phyloP scores from a whole-genome alignment of 2,113 vertebrate species.

The Gasterosteus aculeatus region DNA sequence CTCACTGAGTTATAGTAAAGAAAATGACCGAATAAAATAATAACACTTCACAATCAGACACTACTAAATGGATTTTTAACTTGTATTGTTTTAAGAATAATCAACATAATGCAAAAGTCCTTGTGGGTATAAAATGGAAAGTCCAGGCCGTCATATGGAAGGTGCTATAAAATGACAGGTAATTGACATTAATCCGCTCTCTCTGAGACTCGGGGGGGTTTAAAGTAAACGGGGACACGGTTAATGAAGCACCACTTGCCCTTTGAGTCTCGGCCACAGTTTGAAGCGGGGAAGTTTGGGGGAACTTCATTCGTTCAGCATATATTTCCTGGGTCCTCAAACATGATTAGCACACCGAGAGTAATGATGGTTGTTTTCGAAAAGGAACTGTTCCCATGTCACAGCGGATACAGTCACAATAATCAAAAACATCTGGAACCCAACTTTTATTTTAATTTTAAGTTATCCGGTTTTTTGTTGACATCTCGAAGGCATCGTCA shows the following conservation, averaged over 20 bases:
- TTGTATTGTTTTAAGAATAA: background rate
- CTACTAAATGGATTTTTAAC: background rate
- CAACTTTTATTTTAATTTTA: no score
- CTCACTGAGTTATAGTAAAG: background rate
- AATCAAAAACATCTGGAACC: no score
- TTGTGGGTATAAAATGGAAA: background rate
- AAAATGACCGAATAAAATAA: background rate
- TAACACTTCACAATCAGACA: background rate
- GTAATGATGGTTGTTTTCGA: background rate
- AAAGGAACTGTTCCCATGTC: background rate
- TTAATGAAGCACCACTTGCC: conserved; percentile 81
- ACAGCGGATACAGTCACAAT: background rate
- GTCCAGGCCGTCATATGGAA: conserved; percentile 35
- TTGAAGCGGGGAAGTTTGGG: conserved; percentile 64
- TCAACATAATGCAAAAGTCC: background rate
- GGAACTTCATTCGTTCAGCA: conserved; percentile 57
- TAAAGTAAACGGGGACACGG: conserved; percentile 70
- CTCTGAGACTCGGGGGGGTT: conserved; percentile 68
- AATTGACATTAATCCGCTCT: conserved; percentile 77
- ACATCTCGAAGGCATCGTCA: conserved; percentile 9
- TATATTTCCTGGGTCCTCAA: conserved; percentile 33
- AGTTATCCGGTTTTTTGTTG: background rate
- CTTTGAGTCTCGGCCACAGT: conserved; percentile 74
- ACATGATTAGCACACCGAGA: background rate
- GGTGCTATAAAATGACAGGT: conserved; percentile 71